Evolutionary conservation across 2,797 vertebrate species (phyloP).

Genomic region (Chanos chanos): DNA sequence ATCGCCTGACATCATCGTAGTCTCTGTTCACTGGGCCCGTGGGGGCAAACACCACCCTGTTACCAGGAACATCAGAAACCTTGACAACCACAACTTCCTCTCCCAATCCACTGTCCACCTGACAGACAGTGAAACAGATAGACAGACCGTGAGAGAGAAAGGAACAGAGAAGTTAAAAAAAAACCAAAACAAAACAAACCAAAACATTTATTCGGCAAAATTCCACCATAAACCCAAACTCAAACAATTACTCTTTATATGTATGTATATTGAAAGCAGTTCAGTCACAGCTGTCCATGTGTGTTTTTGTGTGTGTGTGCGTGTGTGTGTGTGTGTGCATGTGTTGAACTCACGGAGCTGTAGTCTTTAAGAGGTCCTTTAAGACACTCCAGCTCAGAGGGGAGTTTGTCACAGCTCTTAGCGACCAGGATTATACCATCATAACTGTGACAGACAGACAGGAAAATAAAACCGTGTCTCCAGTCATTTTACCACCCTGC

Average conservation of each 20-base stretch:
- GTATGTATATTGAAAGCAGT: no score
- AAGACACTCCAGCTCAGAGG: slow-evolving; percentile 60
- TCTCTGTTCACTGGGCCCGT: slow-evolving; percentile 77
- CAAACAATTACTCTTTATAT: no score
- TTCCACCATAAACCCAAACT: no score
- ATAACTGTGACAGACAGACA: slow-evolving; percentile 50
- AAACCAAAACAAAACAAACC: no score
- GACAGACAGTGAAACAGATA: no score
- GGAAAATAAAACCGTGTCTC: not conserved
- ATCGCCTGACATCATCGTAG: slow-evolving; percentile 75
- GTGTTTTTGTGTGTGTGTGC: no score
- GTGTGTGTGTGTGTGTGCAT: not conserved
- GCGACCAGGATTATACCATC: slow-evolving; percentile 75
- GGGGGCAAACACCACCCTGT: slow-evolving; percentile 72
- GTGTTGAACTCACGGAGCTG: slow-evolving; percentile 60
- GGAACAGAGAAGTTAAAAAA: no score
- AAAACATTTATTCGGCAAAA: no score
- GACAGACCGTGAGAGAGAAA: not conserved
- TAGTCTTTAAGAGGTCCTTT: slow-evolving; percentile 70
- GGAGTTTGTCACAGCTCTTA: slow-evolving; percentile 58
- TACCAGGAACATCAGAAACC: slow-evolving; percentile 69
- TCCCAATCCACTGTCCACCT: slow-evolving; percentile 69
- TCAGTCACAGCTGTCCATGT: no score
- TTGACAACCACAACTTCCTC: slow-evolving; percentile 71
- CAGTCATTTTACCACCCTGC: no score